A percentile compares a stretch with the other conserved stretches of the same genome.
These are phyloP conservation scores for Macrosoma leucophasiata DNA, from an alignment of 2,888 invertebrate genomes.

Conservation along the genomic window DNA sequence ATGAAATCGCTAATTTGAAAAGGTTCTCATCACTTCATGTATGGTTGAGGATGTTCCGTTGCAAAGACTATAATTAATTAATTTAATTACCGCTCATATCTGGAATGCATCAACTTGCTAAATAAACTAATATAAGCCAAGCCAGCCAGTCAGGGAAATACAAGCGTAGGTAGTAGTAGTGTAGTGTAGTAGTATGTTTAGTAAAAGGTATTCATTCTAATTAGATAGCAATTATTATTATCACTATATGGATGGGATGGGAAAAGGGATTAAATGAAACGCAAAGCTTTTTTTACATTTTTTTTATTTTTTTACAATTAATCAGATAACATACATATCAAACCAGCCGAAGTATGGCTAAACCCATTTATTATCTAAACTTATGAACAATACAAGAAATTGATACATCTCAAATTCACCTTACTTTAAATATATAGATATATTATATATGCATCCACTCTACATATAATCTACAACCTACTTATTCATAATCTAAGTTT, in stretches of 20 bases:
- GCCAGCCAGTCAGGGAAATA: too few relatives aligned
- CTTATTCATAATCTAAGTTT: slow-evolving; percentile 73
- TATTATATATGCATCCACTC: slow-evolving; percentile 74
- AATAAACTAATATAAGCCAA: too few relatives aligned
- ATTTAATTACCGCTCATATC: too few relatives aligned
- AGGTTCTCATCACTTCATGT: too few relatives aligned
- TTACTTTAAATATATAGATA: slow-evolving; percentile 72
- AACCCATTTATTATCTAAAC: slow-evolving; percentile 76
- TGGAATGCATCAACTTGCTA: too few relatives aligned
- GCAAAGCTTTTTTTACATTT: slow-evolving; percentile 51
- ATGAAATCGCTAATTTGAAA: too few relatives aligned
- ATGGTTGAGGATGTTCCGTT: too few relatives aligned
- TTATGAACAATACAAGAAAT: slow-evolving; percentile 76
- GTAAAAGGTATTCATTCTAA: too few relatives aligned
- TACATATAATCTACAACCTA: slow-evolving; percentile 75
- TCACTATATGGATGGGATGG: slow-evolving; percentile 4
- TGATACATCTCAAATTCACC: slow-evolving; percentile 75
- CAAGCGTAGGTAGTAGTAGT: too few relatives aligned
- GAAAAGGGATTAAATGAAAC: slow-evolving; percentile 50
- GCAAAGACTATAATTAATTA: too few relatives aligned
- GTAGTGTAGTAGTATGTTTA: too few relatives aligned
- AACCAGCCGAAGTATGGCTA: slow-evolving; percentile 76
- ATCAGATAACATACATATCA: slow-evolving; percentile 76
- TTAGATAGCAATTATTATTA: too few relatives aligned
- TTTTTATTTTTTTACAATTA: slow-evolving; percentile 72